Percentiles rank a stretch among this genome's conserved stretches.
Conservation (phyloP, 2,888 invertebrate genomes). For the Agrypnus murinus region DNA sequence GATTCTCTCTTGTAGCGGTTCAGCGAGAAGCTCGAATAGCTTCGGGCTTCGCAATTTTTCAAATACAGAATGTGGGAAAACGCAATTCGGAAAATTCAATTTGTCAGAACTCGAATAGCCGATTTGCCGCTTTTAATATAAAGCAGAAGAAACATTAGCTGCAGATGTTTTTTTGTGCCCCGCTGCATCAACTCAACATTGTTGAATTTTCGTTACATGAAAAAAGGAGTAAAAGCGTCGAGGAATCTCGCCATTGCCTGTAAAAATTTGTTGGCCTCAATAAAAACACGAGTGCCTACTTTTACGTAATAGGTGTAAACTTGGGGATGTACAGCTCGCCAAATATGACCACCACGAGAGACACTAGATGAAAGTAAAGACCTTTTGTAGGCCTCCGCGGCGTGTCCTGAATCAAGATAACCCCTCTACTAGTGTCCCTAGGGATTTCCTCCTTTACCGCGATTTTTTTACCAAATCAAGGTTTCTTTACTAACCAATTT, state of each 20-base stretch:
- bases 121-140: conserved; percentile 53
- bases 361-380: conserved; percentile 29
- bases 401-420: conserved; percentile 37
- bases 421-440: conserved; percentile 18
- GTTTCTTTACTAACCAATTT: conserved; percentile 19
- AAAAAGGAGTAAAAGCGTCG: background rate
- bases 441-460: conserved; percentile 10
- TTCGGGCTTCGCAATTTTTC: conserved; percentile 63
- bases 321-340: conserved; percentile 13
- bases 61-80: conserved; percentile 61
- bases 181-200: conserved; percentile 33
- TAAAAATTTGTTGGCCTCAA: conserved; percentile 17
- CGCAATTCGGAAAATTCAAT: conserved; percentile 63
- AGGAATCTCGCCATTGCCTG: background rate
- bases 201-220: conserved; percentile 6
- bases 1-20: conserved; percentile 57
- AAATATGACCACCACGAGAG: conserved; percentile 24
- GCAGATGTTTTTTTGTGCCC: conserved; percentile 50
- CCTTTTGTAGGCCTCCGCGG: conserved; percentile 26
- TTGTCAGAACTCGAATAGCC: conserved; percentile 56
- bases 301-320: conserved; percentile 15
- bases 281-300: conserved; percentile 1
- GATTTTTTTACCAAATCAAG: conserved; percentile 25
- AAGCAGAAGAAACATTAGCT: conserved; percentile 51
- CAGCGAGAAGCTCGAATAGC: conserved; percentile 57